phyloP scores from a whole-genome alignment of 2,797 vertebrate species.

The Crocodylus rhombifer region DNA sequence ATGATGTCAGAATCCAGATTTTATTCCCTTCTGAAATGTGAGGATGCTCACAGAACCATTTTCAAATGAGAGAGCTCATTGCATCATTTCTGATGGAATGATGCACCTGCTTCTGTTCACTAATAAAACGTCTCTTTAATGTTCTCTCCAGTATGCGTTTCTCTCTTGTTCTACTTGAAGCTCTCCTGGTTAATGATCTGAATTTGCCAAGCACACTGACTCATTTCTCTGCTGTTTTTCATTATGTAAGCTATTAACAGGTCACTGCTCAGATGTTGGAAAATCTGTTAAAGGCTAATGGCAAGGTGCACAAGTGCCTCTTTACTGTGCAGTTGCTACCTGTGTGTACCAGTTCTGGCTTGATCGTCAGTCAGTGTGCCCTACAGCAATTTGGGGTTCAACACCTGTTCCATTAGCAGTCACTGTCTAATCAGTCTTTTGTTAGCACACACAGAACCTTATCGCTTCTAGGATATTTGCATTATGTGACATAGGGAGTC shows the following conservation, averaged over 20 bases:
- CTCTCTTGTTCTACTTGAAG: conserved; percentile 51
- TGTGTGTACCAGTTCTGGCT: conserved; percentile 46
- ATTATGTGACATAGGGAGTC: conserved; percentile 7
- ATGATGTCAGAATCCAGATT: not conserved
- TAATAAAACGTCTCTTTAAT: conserved; percentile 61
- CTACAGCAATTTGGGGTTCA: conserved; percentile 15
- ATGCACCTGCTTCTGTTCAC: conserved; percentile 34
- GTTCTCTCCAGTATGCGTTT: conserved; percentile 55
- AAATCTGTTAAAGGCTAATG: conserved; percentile 69
- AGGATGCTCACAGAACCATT: not conserved
- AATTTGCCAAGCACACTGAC: conserved; percentile 66
- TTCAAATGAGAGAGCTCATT: not conserved
- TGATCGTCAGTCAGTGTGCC: conserved; percentile 50
- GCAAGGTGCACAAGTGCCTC: conserved; percentile 60
- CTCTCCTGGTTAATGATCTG: conserved; percentile 55
- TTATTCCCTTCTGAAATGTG: not conserved
- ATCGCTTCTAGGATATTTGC: conserved; percentile 42
- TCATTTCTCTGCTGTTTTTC: conserved; percentile 70
- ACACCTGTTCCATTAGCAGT: conserved; percentile 38
- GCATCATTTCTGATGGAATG: not conserved
- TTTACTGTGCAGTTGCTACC: conserved; percentile 51
- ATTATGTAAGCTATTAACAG: conserved; percentile 68
- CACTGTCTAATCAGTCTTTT: conserved; percentile 57
- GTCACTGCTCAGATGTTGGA: conserved; percentile 62
- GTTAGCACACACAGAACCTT: conserved; percentile 56